Evolutionary conservation across 2,797 vertebrate species (phyloP).

Genomic region (Gastrophryne carolinensis): DNA sequence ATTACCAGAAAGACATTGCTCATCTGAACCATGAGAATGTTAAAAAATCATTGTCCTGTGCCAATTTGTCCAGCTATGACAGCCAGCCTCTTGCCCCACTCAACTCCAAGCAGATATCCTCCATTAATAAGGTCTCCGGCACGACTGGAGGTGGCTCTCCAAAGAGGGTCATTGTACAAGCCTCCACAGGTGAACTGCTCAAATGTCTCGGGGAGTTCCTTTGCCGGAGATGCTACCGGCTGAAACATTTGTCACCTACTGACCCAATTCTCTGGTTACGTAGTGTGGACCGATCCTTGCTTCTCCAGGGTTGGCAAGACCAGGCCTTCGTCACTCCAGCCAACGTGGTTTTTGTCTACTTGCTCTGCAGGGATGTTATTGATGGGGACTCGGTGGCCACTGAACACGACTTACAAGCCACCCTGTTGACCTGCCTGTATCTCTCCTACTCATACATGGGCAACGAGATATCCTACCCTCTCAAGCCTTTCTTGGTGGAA

Average conservation of each 20-base stretch:
- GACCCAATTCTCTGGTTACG: conserved; percentile 79
- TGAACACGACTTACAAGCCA: conserved; percentile 77
- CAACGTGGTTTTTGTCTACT: conserved; percentile 83
- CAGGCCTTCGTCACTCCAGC: conserved; percentile 83
- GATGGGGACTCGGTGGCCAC: conserved; percentile 73
- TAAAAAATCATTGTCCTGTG: conserved; percentile 78
- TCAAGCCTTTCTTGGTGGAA: conserved; percentile 81
- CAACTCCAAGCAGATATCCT: conserved; percentile 67
- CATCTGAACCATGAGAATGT: conserved; percentile 77
- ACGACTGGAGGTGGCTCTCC: conserved; percentile 61
- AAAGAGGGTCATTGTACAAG: conserved; percentile 77
- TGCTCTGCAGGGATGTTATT: conserved; percentile 79
- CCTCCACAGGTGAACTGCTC: conserved; percentile 80
- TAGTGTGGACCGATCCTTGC: conserved; percentile 77
- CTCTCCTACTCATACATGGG: conserved; percentile 74
- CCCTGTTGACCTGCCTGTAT: conserved; percentile 77
- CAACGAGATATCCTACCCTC: conserved; percentile 72
- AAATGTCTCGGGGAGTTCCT: conserved; percentile 80
- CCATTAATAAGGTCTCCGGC: conserved; percentile 65
- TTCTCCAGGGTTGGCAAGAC: conserved; percentile 84
- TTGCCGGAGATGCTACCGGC: conserved; percentile 76
- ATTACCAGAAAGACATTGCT: conserved; percentile 73
- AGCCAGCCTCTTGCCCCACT: conserved; percentile 63
- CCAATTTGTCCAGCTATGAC: conserved; percentile 78
- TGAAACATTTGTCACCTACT: conserved; percentile 73